Conservation (phyloP, 2,113 vertebrate species). For the Pachycephala philippinensis region DNA sequence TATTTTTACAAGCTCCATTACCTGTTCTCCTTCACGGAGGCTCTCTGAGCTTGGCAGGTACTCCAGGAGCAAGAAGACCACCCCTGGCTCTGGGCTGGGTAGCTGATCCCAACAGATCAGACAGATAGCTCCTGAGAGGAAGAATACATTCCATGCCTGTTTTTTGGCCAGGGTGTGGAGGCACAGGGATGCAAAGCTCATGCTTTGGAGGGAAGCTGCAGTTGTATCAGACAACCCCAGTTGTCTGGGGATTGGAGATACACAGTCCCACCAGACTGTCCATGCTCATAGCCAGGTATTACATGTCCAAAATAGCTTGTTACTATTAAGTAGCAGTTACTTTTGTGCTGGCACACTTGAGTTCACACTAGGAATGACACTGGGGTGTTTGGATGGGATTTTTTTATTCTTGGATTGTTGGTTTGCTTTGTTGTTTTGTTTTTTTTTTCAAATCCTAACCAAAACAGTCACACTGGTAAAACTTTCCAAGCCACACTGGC, state of each 20-base stretch:
- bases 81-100: not conserved
- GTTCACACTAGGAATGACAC: not conserved
- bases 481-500: not conserved
- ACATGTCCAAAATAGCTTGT: not conserved
- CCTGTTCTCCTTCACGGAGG: not conserved
- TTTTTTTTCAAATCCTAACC: not conserved
- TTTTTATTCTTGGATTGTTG: not conserved
- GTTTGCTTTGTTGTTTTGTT: not conserved
- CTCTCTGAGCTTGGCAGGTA: not conserved
- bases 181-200: not conserved
- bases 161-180: not conserved
- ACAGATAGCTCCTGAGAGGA: not conserved
- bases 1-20: not conserved
- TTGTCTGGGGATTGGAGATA: not conserved
- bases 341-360: not conserved
- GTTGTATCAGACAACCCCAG: not conserved
- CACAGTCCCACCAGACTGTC: not conserved
- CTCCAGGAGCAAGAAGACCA: not conserved
- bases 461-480: not conserved
- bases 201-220: not conserved
- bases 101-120: not conserved
- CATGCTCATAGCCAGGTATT: not conserved
- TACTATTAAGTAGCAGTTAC: not conserved
- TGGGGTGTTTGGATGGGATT: not conserved
- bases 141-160: not conserved